Evolutionary conservation across 2,888 invertebrate species (phyloP).

Genomic region (Diloba caeruleocephala): DNA sequence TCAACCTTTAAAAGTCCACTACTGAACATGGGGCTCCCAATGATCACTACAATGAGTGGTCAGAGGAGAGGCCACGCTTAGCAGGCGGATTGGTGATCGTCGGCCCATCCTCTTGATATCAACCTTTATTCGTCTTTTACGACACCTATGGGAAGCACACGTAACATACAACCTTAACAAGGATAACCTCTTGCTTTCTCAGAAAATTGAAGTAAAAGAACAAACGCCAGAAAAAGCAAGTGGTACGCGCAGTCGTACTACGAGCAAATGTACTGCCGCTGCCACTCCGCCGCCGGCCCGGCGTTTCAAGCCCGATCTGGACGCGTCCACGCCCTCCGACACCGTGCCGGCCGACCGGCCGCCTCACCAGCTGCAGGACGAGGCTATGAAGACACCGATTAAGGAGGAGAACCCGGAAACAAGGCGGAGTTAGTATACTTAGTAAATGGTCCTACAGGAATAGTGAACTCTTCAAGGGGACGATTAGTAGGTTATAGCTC

Average conservation of each 20-base stretch:
- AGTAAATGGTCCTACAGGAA: no score
- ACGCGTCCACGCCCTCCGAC: conserved; percentile 53
- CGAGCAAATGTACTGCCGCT: conserved; percentile 73
- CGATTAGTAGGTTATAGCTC: no score
- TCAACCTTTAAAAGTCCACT: no score
- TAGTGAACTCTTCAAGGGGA: no score
- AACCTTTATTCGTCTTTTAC: no score
- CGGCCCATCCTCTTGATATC: no score
- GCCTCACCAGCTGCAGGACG: conserved; percentile 29
- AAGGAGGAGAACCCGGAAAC: conserved; percentile 75
- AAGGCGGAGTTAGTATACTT: conserved; percentile 75
- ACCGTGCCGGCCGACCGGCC: conserved; percentile 20
- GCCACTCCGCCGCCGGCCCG: conserved; percentile 76
- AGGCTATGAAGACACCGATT: conserved; percentile 67
- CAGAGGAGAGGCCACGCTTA: no score
- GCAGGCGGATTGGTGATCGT: no score
- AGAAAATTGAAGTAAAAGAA: conserved; percentile 87
- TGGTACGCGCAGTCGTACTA: conserved; percentile 69
- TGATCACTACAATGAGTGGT: no score
- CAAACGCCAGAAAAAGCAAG: conserved; percentile 81
- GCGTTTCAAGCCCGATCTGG: conserved; percentile 79
- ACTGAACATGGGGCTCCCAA: no score
- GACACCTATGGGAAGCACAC: no score
- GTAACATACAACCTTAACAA: no score
- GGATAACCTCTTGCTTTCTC: conserved; percentile 8